phyloP scores from a whole-genome alignment of 1,140 invertebrate species.

The Pseudomyrmex pallidus region DNA sequence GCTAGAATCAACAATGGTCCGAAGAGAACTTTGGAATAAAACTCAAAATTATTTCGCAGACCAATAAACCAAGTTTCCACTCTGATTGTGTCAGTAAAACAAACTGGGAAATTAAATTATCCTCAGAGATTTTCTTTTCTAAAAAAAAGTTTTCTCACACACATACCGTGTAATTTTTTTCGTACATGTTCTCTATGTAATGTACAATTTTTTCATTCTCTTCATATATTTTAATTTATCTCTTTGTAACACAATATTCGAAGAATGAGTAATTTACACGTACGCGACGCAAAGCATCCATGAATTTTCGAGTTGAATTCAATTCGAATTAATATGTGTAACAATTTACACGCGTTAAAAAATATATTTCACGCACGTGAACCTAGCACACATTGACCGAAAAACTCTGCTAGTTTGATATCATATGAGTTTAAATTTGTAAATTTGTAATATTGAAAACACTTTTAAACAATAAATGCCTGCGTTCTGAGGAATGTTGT shows the following conservation, averaged over 20 bases:
- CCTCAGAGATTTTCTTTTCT: neutral
- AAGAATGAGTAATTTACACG: too few species aligned
- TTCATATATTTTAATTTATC: too few species aligned
- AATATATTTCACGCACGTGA: too few species aligned
- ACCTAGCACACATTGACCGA: too few species aligned
- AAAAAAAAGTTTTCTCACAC: neutral
- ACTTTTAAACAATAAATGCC: neutral
- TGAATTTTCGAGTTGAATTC: too few species aligned
- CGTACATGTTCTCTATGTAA: neutral
- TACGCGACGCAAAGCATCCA: too few species aligned
- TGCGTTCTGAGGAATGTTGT: neutral
- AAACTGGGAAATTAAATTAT: slow-evolving; percentile 14
- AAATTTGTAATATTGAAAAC: neutral
- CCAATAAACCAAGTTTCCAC: neutral
- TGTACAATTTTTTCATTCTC: too few species aligned
- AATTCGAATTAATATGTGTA: too few species aligned
- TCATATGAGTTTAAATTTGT: too few species aligned
- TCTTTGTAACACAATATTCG: too few species aligned
- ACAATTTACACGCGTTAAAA: too few species aligned
- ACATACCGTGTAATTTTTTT: neutral
- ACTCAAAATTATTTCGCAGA: neutral
- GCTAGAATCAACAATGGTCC: slow-evolving; percentile 15
- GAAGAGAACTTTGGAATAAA: neutral
- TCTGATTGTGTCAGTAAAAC: slow-evolving; percentile 10
- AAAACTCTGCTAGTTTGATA: too few species aligned